Evolutionary conservation across 2,888 invertebrate species (phyloP).

Genomic region (Aspidiotus rigidus): DNA sequence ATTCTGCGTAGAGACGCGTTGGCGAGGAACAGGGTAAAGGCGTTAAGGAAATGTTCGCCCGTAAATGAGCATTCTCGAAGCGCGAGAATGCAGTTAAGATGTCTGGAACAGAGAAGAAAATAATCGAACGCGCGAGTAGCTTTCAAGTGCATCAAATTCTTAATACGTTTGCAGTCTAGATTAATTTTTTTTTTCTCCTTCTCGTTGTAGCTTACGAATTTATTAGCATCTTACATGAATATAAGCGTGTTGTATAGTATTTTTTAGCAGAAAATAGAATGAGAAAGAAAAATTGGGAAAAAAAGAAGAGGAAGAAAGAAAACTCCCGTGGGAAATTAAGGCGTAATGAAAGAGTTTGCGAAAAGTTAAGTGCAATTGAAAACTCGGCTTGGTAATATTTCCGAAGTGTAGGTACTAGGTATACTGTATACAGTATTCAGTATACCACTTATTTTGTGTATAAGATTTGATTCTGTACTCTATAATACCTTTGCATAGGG

Average conservation of each 20-base stretch:
- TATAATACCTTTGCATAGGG: neutral
- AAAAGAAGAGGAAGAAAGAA: conserved; percentile 21
- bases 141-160: conserved; percentile 2
- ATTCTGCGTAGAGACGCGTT: too few species aligned
- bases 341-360: conserved; percentile 25
- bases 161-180: conserved; percentile 2
- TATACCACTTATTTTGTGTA: neutral
- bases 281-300: conserved; percentile 16
- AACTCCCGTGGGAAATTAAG: conserved; percentile 27
- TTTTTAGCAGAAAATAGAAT: conserved; percentile 8
- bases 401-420: conserved; percentile 15
- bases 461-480: neutral
- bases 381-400: conserved; percentile 26
- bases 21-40: too few species aligned
- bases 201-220: neutral
- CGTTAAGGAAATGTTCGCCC: too few species aligned
- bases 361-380: conserved; percentile 28
- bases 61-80: too few species aligned
- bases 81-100: too few species aligned
- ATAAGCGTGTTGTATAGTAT: neutral
- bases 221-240: neutral
- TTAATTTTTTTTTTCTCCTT: neutral
- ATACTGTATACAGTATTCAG: too few species aligned
- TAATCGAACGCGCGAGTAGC: neutral
- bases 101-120: too few species aligned